Base-by-base conservation (phyloP, 92 coral and sea anemone species). In the Palythoa grandis region DNA sequence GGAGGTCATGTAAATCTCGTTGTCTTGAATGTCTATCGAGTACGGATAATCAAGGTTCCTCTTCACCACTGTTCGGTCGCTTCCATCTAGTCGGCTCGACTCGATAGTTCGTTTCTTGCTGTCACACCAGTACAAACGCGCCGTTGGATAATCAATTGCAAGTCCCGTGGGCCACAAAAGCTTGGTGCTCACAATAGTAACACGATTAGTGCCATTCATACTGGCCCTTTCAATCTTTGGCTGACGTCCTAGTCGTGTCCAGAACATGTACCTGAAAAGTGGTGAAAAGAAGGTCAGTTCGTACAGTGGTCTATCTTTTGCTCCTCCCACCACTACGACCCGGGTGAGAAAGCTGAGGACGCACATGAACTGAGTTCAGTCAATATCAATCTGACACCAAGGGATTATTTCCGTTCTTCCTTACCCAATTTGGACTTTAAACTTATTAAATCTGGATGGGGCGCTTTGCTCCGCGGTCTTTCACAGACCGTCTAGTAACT, bases 91-190 rank as follows among this genome's bases (percentile, higher is more conserved):
- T 10, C 79, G 77, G 19, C 88, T 77, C 0, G 92, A 85, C 70
- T 93, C 98, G 3, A 96, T 89, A 61, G 90, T 92, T 56, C 78
- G 82, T 74, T 82, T 74, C 72, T 94, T 92, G 53, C 84, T 82
- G 89, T 96, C 99, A 75, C 97, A 87, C 98, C 96, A 96, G 83
- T 93, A 96, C 17, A 96, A 83, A 13, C 94, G 90, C 58, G 77
- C 82, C 38, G 93, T 86, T 1, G 91, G 79, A 12, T 67, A 75
- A 73, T 96, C 99, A 57, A 96, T 87, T 9, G 97, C 92, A 5
- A 96, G 89, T 12, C 97, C 95, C 8, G 94, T 57, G 8, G 99
- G 98, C 92, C 93, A 95, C 50, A 60, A 83, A 19, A 96, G 76
- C 86, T 90, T 86, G 35, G 86, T 70, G 39, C 76, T 76, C 25